These are phyloP conservation scores for Silvanus unidentatus DNA, from an alignment of 2,888 invertebrate genomes.

Conservation along the genomic window DNA sequence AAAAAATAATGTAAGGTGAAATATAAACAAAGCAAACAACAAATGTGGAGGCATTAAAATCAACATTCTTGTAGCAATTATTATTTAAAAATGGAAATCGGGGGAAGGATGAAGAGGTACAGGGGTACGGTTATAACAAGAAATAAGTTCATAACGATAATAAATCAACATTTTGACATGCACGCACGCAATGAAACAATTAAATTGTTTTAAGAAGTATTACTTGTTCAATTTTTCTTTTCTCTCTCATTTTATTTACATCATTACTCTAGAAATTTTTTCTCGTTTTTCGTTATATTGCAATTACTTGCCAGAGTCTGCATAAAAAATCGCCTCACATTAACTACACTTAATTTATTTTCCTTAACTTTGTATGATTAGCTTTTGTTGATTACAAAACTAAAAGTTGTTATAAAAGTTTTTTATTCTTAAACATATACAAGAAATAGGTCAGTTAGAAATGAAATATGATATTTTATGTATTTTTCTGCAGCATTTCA, in stretches of 20 bases:
- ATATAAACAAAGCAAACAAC: not conserved
- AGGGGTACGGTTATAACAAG: slow-evolving; percentile 1
- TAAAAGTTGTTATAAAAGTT: not conserved
- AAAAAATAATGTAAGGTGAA: too few relatives aligned
- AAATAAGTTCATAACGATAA: slow-evolving; percentile 1
- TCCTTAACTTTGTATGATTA: not conserved
- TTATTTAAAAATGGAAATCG: not conserved
- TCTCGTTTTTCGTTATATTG: not conserved
- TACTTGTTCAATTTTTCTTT: slow-evolving; percentile 1
- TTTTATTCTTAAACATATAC: too few relatives aligned
- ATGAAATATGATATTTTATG: slow-evolving; percentile 6
- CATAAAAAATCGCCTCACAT: not conserved
- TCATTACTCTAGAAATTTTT: too few relatives aligned
- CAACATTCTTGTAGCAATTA: slow-evolving; percentile 1
- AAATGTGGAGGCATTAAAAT: slow-evolving; percentile 1
- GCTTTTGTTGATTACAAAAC: slow-evolving; percentile 1
- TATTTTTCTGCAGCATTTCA: not conserved
- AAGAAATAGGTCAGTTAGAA: slow-evolving; percentile 3
- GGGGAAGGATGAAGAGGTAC: too few relatives aligned
- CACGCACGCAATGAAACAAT: slow-evolving; percentile 6
- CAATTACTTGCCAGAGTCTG: not conserved
- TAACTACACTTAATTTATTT: slow-evolving; percentile 1
- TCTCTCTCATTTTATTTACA: too few relatives aligned
- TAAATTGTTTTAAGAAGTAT: slow-evolving; percentile 5
- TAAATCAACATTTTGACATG: slow-evolving; percentile 6